Evolutionary conservation across 2,113 vertebrate genomes (phyloP).

Genomic region (Passer montanus): DNA sequence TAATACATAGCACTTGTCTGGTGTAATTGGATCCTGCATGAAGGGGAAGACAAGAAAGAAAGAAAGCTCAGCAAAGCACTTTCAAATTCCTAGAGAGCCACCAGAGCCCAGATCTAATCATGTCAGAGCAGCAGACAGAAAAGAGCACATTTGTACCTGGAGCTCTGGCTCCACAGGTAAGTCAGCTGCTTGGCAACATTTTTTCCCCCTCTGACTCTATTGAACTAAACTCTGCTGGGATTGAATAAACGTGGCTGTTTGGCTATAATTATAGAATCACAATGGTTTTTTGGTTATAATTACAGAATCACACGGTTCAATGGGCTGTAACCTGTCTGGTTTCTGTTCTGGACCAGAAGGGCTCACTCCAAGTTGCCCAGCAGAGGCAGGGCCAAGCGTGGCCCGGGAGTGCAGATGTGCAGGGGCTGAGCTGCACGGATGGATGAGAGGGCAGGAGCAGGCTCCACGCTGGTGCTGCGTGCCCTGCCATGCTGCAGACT

Average conservation of each 20-base stretch:
- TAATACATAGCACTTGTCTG: not conserved
- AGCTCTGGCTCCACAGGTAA: not conserved
- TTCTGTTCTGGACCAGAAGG: not conserved
- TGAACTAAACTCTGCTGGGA: not conserved
- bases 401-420: not conserved
- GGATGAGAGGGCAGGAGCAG: not conserved
- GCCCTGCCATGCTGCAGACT: not conserved
- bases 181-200: not conserved
- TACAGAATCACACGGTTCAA: not conserved
- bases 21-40: not conserved
- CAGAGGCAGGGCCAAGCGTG: not conserved
- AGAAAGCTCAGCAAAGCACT: not conserved
- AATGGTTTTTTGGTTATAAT: not conserved
- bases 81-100: slow-evolving; percentile 5
- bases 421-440: not conserved
- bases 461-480: fast-evolving
- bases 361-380: not conserved
- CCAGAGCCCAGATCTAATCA: slow-evolving; percentile 29
- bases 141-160: not conserved
- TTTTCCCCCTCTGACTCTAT: not conserved
- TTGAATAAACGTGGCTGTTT: not conserved
- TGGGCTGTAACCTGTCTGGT: not conserved
- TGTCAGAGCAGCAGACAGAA: not conserved
- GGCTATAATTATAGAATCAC: not conserved
- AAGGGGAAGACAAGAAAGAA: not conserved